Evolutionary conservation across 2,797 vertebrate genomes (phyloP), one percentile per base, ranked within the genome.

Genomic region (Microchirus variegatus): DNA sequence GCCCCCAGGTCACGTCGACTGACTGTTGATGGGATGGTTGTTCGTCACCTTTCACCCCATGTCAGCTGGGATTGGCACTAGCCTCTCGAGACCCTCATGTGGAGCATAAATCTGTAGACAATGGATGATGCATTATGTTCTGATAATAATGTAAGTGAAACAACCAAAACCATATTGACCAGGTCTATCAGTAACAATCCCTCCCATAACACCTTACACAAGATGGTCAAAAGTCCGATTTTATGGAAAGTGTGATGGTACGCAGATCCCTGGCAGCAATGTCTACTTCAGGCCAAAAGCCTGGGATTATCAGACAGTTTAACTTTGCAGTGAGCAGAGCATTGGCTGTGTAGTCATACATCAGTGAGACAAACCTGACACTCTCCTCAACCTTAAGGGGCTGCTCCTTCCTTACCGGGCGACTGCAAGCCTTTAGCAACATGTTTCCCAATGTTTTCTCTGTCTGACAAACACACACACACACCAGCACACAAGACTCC

Each of bases 331-430:
- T 18, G 44, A 45, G 48, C 51, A 43, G 58, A 62, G 37, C 57
- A 42, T 67, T 70, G 49, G 67, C 49, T 51, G 44, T 14, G 18
- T 26, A 37, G 57, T 49, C 45, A 73, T 64, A 50, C 53, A 66
- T 66, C 56, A 59, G 40, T 47, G 13, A 70, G 67, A 63, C 70
- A 68, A 68, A 74, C n/a, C 59, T 59, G 59, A 59, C 54, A 74
- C 61, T 22, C 17, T 51, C 38, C 56, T 55, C 22, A 62, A 66
- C 40, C 53, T 62, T 53, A 13, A 66, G 37, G 37, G 55, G 46
- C 36, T 26, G 46, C 31, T 58, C 22, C n/a, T 37, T 42, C 65
- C 38, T 61, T 26, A 62, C 42, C 35, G n/a, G 26, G 1, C 18
- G 31, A 52, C 47, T 41, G 45, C 31, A 36, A 55, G 31, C 44